Evolutionary conservation across 2,113 vertebrate genomes (phyloP).

Genomic region (Hyperoodon ampullatus): DNA sequence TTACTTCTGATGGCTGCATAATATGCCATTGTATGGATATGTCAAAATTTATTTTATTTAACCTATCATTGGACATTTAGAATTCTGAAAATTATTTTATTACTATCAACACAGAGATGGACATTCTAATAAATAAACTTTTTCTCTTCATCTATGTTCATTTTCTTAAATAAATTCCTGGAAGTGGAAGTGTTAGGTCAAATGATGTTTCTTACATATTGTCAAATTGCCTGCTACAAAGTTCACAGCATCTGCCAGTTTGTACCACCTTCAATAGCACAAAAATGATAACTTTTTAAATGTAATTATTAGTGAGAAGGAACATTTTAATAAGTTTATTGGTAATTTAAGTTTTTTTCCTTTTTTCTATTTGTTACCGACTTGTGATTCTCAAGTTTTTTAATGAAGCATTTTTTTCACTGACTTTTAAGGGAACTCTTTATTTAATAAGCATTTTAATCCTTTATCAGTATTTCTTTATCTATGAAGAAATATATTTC

Average conservation of each 20-base stretch:
- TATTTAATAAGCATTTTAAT: conserved; percentile 18
- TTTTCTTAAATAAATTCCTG: neutral
- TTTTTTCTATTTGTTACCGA: neutral
- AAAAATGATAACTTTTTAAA: neutral
- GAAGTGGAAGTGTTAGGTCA: neutral
- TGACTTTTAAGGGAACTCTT: neutral
- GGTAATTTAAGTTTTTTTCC: neutral
- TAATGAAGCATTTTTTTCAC: neutral
- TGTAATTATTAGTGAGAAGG: neutral
- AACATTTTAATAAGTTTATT: neutral
- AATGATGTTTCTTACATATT: neutral
- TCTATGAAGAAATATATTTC: neutral
- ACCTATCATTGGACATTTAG: neutral
- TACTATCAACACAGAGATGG: neutral
- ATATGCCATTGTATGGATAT: neutral
- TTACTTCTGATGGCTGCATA: neutral
- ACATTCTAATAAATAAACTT: neutral
- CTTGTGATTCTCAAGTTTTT: neutral
- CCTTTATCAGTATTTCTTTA: neutral
- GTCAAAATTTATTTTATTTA: neutral
- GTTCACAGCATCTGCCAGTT: neutral
- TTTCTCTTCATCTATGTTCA: neutral
- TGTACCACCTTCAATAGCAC: neutral
- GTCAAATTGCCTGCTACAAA: neutral
- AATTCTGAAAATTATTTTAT: neutral